These are phyloP conservation scores for Amaurobius ferox DNA, from an alignment of 2,888 invertebrate genomes.

Conservation along the genomic window DNA sequence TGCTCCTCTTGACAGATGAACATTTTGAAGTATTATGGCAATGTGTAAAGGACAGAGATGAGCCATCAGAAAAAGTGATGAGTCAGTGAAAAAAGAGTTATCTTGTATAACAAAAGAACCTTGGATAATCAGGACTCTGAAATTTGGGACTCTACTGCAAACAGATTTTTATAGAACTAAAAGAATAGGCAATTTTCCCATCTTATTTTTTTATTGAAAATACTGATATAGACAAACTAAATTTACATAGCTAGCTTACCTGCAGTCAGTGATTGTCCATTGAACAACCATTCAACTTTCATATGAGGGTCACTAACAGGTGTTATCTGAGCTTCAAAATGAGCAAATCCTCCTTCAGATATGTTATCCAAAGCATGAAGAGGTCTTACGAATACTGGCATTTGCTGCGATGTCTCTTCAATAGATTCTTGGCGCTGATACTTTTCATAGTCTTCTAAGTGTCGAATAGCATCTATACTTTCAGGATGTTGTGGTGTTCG, in stretches of 20 bases:
- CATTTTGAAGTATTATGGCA: too few relatives aligned
- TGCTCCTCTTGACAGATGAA: too few relatives aligned
- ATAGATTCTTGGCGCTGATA: conserved; percentile 84
- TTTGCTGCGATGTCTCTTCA: conserved; percentile 84
- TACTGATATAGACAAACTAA: too few relatives aligned
- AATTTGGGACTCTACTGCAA: too few relatives aligned
- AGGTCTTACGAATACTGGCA: conserved; percentile 91
- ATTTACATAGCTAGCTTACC: conserved; percentile 80
- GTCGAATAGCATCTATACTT: conserved; percentile 92
- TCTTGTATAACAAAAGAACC: too few relatives aligned
- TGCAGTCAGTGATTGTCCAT: conserved; percentile 94
- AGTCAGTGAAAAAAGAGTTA: too few relatives aligned
- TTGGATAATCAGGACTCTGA: too few relatives aligned
- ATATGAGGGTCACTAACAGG: conserved; percentile 95
- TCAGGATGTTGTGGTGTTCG: conserved; percentile 93
- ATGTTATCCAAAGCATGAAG: conserved; percentile 90
- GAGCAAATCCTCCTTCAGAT: conserved; percentile 93
- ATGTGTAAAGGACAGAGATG: too few relatives aligned
- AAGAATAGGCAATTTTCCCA: too few relatives aligned
- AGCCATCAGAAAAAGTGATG: too few relatives aligned
- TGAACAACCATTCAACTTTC: conserved; percentile 90
- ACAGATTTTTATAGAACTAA: too few relatives aligned
- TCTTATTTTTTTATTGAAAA: too few relatives aligned
- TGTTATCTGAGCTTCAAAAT: conserved; percentile 93
- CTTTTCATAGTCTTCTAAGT: conserved; percentile 86